Conservation (phyloP, 1,140 invertebrate genomes). For the Steinernema feltiae region DNA sequence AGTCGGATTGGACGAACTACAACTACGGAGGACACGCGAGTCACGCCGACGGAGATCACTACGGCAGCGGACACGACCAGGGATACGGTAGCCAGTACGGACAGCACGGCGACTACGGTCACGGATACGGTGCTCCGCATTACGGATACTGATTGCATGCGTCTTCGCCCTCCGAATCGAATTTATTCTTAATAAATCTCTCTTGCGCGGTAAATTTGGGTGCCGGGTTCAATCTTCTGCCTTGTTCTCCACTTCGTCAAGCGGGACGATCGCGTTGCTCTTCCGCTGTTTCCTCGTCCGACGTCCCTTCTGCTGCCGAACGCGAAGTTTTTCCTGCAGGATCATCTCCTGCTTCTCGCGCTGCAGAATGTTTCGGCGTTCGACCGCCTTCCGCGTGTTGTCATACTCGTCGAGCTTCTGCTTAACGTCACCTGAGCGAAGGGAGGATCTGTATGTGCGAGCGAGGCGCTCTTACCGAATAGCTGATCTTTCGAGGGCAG, state of each 20-base stretch:
- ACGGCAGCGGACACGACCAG: no score
- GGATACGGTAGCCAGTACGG: no score
- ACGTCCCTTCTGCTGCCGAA: slow-evolving; percentile 40
- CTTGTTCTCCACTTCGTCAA: not conserved
- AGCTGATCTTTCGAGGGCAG: slow-evolving; percentile 46
- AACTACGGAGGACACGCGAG: no score
- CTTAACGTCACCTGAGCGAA: slow-evolving; percentile 42
- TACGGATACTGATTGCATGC: no score
- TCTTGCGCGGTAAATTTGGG: no score
- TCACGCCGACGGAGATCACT: no score
- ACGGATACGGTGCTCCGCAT: no score
- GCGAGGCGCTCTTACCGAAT: slow-evolving; percentile 34
- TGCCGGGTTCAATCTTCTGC: not conserved
- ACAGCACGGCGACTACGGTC: no score
- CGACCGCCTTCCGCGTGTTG: slow-evolving; percentile 39
- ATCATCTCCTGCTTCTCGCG: slow-evolving; percentile 46
- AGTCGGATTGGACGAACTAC: no score
- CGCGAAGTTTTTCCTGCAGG: slow-evolving; percentile 43
- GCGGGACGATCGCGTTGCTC: slow-evolving; percentile 1
- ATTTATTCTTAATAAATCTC: no score
- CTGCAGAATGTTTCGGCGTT: slow-evolving; percentile 40
- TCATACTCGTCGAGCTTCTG: slow-evolving; percentile 47
- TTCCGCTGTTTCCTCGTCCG: slow-evolving; percentile 37
- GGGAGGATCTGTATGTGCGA: not conserved
- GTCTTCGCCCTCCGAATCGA: no score